Conservation (phyloP, 2,113 vertebrate species). For the Sigmodon hispidus region DNA sequence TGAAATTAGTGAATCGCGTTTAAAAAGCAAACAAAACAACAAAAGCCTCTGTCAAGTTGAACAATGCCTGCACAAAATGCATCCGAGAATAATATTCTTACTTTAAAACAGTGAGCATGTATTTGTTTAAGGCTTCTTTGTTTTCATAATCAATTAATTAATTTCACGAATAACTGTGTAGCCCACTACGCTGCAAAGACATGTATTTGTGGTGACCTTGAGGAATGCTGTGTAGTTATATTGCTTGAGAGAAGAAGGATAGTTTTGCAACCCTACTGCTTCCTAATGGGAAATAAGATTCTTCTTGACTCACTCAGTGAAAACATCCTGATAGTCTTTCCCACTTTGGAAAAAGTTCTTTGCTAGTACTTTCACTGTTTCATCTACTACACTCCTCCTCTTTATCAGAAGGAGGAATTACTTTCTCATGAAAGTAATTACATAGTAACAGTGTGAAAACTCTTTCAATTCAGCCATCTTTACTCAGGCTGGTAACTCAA, state of each 20-base stretch:
- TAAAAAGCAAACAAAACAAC: conserved; percentile 73
- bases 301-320: conserved; percentile 56
- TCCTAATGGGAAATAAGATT: conserved; percentile 58
- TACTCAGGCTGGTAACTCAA: not conserved
- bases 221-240: conserved; percentile 50
- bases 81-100: conserved; percentile 66
- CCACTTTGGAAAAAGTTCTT: not conserved
- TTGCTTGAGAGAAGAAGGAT: conserved; percentile 32
- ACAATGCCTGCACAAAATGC: conserved; percentile 69
- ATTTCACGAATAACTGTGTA: conserved; percentile 68
- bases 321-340: not conserved
- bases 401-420: too few species aligned
- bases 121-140: conserved; percentile 65
- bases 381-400: not conserved
- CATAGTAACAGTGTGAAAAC: not conserved
- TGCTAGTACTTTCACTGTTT: not conserved
- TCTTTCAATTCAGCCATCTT: not conserved
- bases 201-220: conserved; percentile 6
- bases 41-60: conserved; percentile 67
- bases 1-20: conserved; percentile 86
- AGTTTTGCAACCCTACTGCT: conserved; percentile 30
- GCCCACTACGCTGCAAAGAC: conserved; percentile 41
- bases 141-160: conserved; percentile 52
- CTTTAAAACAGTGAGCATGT: conserved; percentile 72
- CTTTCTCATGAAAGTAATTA: conserved; percentile 46